These are phyloP conservation scores for Eilema depressum DNA, from an alignment of 2,888 invertebrate genomes.

Conservation along the genomic window DNA sequence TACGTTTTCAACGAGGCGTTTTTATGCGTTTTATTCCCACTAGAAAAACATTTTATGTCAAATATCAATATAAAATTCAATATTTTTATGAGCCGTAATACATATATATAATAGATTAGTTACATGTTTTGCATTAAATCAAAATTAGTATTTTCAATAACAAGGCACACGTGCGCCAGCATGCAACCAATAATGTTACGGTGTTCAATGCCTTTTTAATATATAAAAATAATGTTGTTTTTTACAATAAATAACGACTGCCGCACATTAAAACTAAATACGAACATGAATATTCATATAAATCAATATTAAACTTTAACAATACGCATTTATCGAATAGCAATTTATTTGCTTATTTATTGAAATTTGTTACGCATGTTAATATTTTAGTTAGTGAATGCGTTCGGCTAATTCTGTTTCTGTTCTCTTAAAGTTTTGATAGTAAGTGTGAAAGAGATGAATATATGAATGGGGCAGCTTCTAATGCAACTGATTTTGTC, in stretches of 20 bases:
- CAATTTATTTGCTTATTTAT: constrained; percentile 86
- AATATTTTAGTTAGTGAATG: constrained; percentile 67
- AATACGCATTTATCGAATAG: constrained; percentile 80
- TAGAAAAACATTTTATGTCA: constrained; percentile 41
- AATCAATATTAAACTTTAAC: constrained; percentile 81
- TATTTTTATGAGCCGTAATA: constrained; percentile 50
- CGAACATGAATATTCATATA: constrained; percentile 86
- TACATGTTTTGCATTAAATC: constrained; percentile 48
- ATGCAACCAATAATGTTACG: constrained; percentile 54
- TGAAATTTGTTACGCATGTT: constrained; percentile 84
- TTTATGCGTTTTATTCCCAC: constrained; percentile 42
- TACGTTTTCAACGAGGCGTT: constrained; percentile 36
- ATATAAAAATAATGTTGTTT: constrained; percentile 60
- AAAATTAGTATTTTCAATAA: constrained; percentile 56
- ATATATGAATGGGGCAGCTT: constrained; percentile 55
- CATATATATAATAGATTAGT: constrained; percentile 30
- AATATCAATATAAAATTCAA: constrained; percentile 37
- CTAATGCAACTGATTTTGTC: constrained; percentile 76
- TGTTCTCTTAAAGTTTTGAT: constrained; percentile 53
- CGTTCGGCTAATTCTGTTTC: constrained; percentile 63
- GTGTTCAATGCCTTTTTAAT: constrained; percentile 64
- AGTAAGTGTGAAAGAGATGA: constrained; percentile 67
- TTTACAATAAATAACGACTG: constrained; percentile 65
- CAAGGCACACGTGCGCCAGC: constrained; percentile 50
- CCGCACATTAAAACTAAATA: constrained; percentile 70